Conservation (phyloP, 2,113 vertebrate species). For the Pseudopodoces humilis region DNA sequence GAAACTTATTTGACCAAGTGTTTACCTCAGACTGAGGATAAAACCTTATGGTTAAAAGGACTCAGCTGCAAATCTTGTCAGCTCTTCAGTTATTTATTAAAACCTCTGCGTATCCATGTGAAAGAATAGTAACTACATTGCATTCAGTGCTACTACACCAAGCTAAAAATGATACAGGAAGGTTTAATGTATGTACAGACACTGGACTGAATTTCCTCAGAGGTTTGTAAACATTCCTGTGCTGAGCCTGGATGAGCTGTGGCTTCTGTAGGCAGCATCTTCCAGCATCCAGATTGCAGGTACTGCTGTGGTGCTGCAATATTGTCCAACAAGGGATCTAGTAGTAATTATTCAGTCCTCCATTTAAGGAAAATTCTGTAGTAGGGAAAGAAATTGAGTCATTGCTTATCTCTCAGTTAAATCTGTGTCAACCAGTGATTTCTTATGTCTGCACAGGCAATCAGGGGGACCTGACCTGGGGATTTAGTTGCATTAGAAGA, state of each 20-base stretch:
- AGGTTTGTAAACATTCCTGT: neutral
- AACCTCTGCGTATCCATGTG: neutral
- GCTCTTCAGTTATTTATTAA: neutral
- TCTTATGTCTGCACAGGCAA: rapidly evolving
- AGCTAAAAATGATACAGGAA: neutral
- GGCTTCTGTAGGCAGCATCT: neutral
- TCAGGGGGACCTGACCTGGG: neutral
- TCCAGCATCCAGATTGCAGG: neutral
- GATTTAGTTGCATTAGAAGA: neutral
- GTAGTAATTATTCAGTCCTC: neutral
- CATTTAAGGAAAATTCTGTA: neutral
- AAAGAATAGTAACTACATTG: neutral
- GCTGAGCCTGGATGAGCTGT: neutral
- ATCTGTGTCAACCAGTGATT: neutral
- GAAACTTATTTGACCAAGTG: neutral
- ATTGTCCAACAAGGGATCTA: neutral
- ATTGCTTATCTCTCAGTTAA: neutral
- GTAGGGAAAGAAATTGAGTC: neutral
- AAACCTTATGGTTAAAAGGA: neutral
- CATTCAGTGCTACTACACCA: neutral
- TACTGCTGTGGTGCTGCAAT: neutral
- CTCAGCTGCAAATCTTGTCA: neutral
- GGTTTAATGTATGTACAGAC: neutral
- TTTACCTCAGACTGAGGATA: neutral
- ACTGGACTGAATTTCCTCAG: neutral